Conservation (phyloP, 2,113 vertebrate genomes). For the Psammodynastes pulverulentus region DNA sequence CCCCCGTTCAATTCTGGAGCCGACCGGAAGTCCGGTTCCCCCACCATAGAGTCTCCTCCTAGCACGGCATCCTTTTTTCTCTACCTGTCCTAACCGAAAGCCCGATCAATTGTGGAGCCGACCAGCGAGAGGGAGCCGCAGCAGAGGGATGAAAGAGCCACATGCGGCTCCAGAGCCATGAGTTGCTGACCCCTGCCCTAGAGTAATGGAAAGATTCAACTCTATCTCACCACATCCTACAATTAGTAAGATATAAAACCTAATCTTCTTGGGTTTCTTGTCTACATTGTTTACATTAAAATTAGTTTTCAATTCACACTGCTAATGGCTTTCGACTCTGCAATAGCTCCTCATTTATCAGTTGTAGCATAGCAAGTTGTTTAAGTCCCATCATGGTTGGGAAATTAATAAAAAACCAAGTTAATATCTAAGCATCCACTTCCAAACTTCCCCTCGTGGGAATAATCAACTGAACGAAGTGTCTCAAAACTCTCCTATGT, state of each 20-base stretch:
- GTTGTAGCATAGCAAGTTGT: background rate
- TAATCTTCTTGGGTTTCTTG: conserved; percentile 64
- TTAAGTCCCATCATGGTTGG: background rate
- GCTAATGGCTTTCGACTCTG: conserved; percentile 13
- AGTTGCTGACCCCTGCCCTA: too few species aligned
- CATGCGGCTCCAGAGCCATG: too few species aligned
- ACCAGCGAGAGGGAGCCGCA: too few species aligned
- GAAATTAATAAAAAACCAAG: background rate
- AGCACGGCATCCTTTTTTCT: too few species aligned
- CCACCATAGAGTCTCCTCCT: too few species aligned
- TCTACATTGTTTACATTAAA: conserved; percentile 64
- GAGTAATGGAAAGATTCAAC: background rate
- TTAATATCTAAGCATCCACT: background rate
- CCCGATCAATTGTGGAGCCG: too few species aligned
- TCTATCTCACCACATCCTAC: conserved; percentile 33
- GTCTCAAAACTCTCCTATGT: background rate
- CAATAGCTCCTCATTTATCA: background rate
- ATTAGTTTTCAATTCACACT: conserved; percentile 43
- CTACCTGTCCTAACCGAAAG: too few species aligned
- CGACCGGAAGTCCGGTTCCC: too few species aligned
- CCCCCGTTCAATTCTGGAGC: too few species aligned
- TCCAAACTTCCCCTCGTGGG: background rate
- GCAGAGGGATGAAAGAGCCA: too few species aligned
- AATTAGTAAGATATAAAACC: conserved; percentile 64
- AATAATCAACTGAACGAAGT: background rate